Conservation (phyloP, 2,888 invertebrate species). For the Anthoptus insignis region DNA sequence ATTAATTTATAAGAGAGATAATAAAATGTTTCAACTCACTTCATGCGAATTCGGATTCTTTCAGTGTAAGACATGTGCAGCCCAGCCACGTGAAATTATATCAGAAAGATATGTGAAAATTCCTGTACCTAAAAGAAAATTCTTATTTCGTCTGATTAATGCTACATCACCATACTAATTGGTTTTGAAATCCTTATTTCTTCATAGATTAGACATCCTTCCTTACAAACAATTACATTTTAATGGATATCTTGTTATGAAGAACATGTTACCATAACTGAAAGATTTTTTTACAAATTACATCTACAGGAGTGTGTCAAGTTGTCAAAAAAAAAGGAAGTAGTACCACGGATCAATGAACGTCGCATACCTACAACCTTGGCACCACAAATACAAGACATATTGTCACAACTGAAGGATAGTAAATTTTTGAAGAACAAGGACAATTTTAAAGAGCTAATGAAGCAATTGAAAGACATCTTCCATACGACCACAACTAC, state of each 20-base stretch:
- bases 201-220: no score
- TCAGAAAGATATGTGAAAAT: slow-evolving; percentile 60
- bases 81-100: slow-evolving; percentile 44
- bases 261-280: neutral
- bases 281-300: neutral
- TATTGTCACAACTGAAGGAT: slow-evolving; percentile 59
- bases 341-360: neutral
- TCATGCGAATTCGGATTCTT: slow-evolving; percentile 51
- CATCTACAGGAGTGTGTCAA: slow-evolving; percentile 12
- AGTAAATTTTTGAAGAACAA: slow-evolving; percentile 58
- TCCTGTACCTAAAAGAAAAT: slow-evolving; percentile 66
- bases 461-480: slow-evolving; percentile 59
- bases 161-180: slow-evolving; percentile 66
- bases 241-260: neutral
- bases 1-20: no score
- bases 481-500: slow-evolving; percentile 54
- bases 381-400: slow-evolving; percentile 58
- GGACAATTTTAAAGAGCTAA: slow-evolving; percentile 51
- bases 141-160: slow-evolving; percentile 62
- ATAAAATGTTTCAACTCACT: no score
- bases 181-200: no score
- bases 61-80: slow-evolving; percentile 67
- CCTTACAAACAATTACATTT: no score
- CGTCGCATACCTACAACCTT: slow-evolving; percentile 49
- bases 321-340: slow-evolving; percentile 3